Base-by-base conservation (phyloP, 2,113 vertebrate species). In the Perca fluviatilis region DNA sequence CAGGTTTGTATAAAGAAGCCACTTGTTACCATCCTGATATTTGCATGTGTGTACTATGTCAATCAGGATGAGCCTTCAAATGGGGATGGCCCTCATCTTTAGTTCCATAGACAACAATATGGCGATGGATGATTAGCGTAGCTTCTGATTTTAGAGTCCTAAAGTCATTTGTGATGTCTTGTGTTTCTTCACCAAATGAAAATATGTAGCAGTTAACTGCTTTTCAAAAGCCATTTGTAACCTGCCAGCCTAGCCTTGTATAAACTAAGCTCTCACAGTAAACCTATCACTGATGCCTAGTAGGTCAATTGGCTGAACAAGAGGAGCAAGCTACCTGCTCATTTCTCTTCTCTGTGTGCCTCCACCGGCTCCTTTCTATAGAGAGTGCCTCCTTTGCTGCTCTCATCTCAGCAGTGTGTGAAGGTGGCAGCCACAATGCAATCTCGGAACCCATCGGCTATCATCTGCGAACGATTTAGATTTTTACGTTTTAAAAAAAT, bases 271-370 rank as follows among this genome's bases (percentile, higher is more conserved):
- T 62, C 60, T 67, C 70, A 40, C 70, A 53, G 65, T 61, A 25
- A 79, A 69, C 10, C 43, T 53, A 65, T 76, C 74, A 66, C 40
- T 15, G 40, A 50, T 63, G 40, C 43, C 61, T 50, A 64, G 30
- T 33, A 47, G 73, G 73, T 80, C 60, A 83, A 78, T 77, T 69
- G 77, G 70, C 61, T 79, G 54, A 78, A 56, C 33, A 58, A 77
- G 68, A 74, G 18, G 46, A 80, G 23, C 23, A 58, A 74, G 70
- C 43, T 72, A 23, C 49, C 50, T 40, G 63, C 74, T 69, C 54
- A 21, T 65, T 15, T 62, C 53, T 49, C 77, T 53, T n/a, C 76
- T 74, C 47, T 61, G 7, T 53, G 58, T 40, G 47, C 36, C 27
- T 56, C 36, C 54, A 30, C 30, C 21, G 18, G 19, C 67, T 76